Evolutionary conservation across 2,888 invertebrate genomes (phyloP).

Genomic region (Vesta saturnalis): DNA sequence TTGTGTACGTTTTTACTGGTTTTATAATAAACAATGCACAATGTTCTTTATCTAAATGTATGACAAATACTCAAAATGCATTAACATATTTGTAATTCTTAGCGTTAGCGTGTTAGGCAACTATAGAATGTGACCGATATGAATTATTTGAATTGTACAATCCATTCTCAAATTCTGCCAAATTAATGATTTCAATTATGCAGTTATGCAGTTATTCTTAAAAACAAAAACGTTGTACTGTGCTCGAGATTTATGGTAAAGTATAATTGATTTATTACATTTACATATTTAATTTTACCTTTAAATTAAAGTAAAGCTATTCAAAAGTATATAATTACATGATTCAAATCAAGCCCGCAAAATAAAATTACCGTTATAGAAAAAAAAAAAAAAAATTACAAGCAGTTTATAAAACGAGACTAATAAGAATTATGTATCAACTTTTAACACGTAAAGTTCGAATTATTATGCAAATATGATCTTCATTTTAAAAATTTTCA

Average conservation of each 20-base stretch:
- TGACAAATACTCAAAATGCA: no score
- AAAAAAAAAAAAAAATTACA: conserved; percentile 5
- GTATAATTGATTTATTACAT: background rate
- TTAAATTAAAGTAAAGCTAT: background rate
- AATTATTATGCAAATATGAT: conserved; percentile 33
- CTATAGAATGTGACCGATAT: no score
- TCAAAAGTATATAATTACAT: conserved; percentile 2
- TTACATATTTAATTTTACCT: conserved; percentile 1
- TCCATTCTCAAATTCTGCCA: no score
- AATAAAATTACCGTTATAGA: conserved; percentile 8
- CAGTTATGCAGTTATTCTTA: no score
- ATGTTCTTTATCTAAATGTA: no score
- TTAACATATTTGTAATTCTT: no score
- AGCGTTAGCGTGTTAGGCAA: no score
- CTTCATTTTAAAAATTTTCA: conserved; percentile 28
- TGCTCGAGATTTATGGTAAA: no score
- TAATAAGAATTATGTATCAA: background rate
- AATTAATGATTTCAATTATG: no score
- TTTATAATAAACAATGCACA: no score
- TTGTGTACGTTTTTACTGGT: background rate
- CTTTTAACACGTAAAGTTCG: conserved; percentile 25
- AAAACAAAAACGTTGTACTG: no score
- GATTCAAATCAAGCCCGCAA: conserved; percentile 7
- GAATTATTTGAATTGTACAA: no score
- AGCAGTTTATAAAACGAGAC: background rate